Percentiles rank a stretch among this genome's conserved stretches.
These are phyloP conservation scores for Eucera pruinosa DNA, from an alignment of 2,888 invertebrate genomes.

Conservation along the genomic window DNA sequence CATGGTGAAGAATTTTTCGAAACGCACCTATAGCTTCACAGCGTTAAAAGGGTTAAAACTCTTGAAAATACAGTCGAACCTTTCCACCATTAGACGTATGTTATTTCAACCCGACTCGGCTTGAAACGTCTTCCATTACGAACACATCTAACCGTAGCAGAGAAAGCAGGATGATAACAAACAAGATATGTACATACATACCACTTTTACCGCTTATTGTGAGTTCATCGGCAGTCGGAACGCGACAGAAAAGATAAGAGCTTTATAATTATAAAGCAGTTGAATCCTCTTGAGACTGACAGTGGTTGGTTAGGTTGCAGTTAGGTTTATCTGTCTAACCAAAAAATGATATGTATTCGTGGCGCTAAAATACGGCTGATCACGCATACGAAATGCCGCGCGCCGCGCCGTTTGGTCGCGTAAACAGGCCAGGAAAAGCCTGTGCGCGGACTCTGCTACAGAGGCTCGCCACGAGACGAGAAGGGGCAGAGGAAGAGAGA, in stretches of 20 bases:
- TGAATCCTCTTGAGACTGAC: slow-evolving; percentile 24
- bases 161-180: slow-evolving; percentile 5
- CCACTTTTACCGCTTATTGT: too few species aligned
- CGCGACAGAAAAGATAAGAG: neutral
- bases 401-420: too few species aligned
- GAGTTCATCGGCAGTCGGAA: too few species aligned
- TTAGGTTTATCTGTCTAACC: too few species aligned
- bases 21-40: too few species aligned
- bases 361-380: slow-evolving; percentile 48
- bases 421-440: slow-evolving; percentile 67
- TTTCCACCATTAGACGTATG: too few species aligned
- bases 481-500: slow-evolving; percentile 45
- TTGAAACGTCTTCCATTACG: neutral
- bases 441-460: slow-evolving; percentile 34
- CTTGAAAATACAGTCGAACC: too few species aligned
- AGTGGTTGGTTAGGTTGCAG: slow-evolving; percentile 2
- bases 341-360: slow-evolving; percentile 8
- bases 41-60: too few species aligned
- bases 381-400: slow-evolving; percentile 57
- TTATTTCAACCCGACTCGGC: too few species aligned
- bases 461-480: slow-evolving; percentile 10
- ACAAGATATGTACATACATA: too few species aligned
- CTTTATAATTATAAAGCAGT: slow-evolving; percentile 13
- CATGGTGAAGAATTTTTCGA: too few species aligned
- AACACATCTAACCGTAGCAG: slow-evolving; percentile 5